Percentiles rank a stretch among this genome's conserved stretches.
Conservation (phyloP, 2,888 invertebrate genomes). For the Quadroppia sp. region DNA sequence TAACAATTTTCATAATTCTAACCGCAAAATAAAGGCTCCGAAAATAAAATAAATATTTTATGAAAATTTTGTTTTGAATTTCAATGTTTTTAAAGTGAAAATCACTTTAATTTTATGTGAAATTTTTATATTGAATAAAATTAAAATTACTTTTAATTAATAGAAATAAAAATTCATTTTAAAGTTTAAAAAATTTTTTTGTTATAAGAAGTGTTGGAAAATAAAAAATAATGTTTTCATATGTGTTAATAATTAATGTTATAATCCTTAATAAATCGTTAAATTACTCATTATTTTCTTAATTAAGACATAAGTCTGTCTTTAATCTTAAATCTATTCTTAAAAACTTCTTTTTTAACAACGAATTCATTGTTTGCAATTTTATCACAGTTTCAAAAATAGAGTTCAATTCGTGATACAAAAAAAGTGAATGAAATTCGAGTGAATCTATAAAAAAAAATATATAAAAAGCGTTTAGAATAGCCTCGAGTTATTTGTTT, state of each 20-base stretch:
- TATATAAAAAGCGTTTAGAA: not conserved
- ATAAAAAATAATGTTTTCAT: too few species aligned
- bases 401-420: not conserved
- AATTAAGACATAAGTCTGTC: not conserved
- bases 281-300: not conserved
- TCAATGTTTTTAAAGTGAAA: too few species aligned
- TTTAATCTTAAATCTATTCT: not conserved
- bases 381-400: too few species aligned
- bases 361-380: not conserved
- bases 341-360: not conserved
- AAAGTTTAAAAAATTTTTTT: not conserved
- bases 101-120: too few species aligned
- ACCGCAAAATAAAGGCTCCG: too few species aligned
- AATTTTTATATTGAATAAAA: too few species aligned
- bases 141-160: too few species aligned
- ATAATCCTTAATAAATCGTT: not conserved
- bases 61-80: too few species aligned
- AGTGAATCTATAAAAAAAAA: constrained; percentile 1
- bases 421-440: constrained; percentile 1
- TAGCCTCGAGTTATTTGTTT: constrained; percentile 17
- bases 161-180: too few species aligned
- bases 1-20: too few species aligned
- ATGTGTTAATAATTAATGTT: not conserved
- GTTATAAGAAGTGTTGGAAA: too few species aligned
- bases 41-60: too few species aligned